These are phyloP conservation scores for Hetaerina americana DNA, from an alignment of 1,140 invertebrate species.

Conservation along the genomic window DNA sequence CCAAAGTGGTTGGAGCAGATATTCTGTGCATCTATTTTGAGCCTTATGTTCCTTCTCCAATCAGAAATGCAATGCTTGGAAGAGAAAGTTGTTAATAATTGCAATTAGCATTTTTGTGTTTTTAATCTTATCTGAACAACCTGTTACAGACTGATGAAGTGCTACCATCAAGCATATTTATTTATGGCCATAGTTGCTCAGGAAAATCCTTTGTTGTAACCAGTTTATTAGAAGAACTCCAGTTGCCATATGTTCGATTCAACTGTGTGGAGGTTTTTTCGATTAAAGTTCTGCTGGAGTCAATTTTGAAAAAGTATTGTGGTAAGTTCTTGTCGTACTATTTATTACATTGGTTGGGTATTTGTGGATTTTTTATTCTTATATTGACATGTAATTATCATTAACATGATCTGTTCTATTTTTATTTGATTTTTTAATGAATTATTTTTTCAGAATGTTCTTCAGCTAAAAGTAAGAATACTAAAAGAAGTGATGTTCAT, in stretches of 20 bases:
- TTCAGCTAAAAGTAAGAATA: background rate
- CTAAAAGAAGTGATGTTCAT: background rate
- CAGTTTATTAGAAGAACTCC: constrained; percentile 39
- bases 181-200: constrained; percentile 64
- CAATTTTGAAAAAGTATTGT: constrained; percentile 42
- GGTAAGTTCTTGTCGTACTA: background rate
- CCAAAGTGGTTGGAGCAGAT: too few species aligned
- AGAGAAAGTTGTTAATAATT: too few species aligned
- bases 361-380: background rate
- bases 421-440: background rate
- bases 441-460: background rate
- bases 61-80: too few species aligned
- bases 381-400: background rate
- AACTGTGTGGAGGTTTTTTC: constrained; percentile 72
- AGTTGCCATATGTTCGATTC: constrained; percentile 49
- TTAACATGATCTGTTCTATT: background rate
- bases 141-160: constrained; percentile 34
- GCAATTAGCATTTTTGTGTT: too few species aligned
- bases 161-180: constrained; percentile 48
- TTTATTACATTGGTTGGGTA: background rate
- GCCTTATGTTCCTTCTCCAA: too few species aligned
- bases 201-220: constrained; percentile 61
- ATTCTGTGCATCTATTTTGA: too few species aligned
- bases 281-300: constrained; percentile 60
- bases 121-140: too few species aligned